Base-by-base conservation (phyloP, 2,888 invertebrate species). In the Malachius bipustulatus region DNA sequence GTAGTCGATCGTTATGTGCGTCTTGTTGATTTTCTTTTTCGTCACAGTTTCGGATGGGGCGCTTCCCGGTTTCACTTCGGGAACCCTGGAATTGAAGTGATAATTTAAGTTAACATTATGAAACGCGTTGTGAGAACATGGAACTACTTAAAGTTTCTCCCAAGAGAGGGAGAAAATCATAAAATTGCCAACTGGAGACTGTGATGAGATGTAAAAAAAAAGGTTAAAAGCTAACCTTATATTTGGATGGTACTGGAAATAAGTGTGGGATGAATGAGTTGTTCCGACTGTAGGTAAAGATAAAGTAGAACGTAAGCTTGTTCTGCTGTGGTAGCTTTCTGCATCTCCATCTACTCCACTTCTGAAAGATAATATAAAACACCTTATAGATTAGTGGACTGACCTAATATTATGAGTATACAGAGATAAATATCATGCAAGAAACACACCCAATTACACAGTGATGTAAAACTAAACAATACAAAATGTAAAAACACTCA, bases 281-380 rank as follows among this genome's bases (percentile, higher is more conserved):
- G 52, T 51, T 14, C 54, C 53, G 12, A 60, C 62, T 35, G 52
- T 54, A 6, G 67, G 67, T 37, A 67, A 49, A 19, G 66, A 66
- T 45, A 64, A 58, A 4, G 67, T 66, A 12, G 64, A 60, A 29
- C 63, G 50, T 42, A 62, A 45, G 45, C 59, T 59, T 36, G 43
- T 50, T 38, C 54, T 54, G 24, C 51, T 43, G 3, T 49, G 56
- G 37, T 72, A 71, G 11, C 64, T 53, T 43, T 71, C 71, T 30
- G 65, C 65, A 43, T 71, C 71, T 45, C 71, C 72, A 46, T 68
- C 63, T 43, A 70, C 65, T 41, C 70, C 69, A 19, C 24, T 19
- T 19, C 24, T 19, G n/a, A n/a, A 19, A 19, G 6, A 8, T n/a
- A 19, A 19, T n/a, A 19, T 19, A 28, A 19, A 39, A 19, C 34